phyloP scores from a whole-genome alignment of 2,113 vertebrate genomes.

The Crotalus helleri region DNA sequence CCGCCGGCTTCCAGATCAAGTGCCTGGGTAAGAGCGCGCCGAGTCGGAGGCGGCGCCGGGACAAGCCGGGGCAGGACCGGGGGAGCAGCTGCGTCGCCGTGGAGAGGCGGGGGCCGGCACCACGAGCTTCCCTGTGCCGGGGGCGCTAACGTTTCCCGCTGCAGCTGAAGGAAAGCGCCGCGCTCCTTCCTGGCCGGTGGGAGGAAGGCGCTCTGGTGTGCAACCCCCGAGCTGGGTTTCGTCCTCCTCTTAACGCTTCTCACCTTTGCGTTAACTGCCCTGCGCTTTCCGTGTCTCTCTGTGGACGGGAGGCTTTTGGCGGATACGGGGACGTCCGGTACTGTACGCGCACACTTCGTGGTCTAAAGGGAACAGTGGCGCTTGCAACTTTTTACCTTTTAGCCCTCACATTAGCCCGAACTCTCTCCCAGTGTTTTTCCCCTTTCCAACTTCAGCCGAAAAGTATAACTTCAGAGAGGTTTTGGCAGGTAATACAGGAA shows the following conservation, averaged over 20 bases:
- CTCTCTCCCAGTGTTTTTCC: background rate
- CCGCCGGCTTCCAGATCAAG: conserved; percentile 90
- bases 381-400: background rate
- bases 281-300: background rate
- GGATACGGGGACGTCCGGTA: background rate
- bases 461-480: background rate
- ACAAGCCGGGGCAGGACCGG: conserved; percentile 17
- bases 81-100: background rate
- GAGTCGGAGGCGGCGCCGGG: background rate
- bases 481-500: background rate
- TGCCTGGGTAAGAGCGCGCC: conserved; percentile 79
- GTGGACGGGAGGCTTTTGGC: background rate
- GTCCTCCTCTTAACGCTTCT: background rate
- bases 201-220: background rate
- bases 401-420: background rate
- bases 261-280: too few relatives aligned
- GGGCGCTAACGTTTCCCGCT: background rate
- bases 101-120: accelerated
- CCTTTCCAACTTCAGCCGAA: background rate
- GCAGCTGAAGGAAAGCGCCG: background rate
- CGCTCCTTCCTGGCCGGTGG: background rate
- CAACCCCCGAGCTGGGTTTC: background rate
- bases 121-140: background rate
- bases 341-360: background rate
- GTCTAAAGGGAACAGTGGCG: background rate